Evolutionary conservation across 2,888 invertebrate species (phyloP), one percentile per base, ranked within the genome.

Genomic region (Amblyjoppa fuscipennis): DNA sequence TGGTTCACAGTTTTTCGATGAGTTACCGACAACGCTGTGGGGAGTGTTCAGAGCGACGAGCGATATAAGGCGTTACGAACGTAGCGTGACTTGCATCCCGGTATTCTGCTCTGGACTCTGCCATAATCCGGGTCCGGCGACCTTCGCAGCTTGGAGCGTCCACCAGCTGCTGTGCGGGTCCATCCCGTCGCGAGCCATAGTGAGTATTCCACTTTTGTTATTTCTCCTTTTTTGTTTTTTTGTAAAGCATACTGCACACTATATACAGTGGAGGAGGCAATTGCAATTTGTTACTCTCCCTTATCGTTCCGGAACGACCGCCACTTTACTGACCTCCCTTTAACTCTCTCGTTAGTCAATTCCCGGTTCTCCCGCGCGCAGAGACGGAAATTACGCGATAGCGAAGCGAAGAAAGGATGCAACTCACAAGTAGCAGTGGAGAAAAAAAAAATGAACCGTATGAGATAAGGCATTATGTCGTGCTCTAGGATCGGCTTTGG

Each of bases 141-240:
- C 87, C 87, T 78, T 83, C 86, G 87, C 80, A 79, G 75, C 84
- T 34, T 64, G 59, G 83, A 70, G 80, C 83, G 80, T 84, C 85
- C 69, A 82, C 85, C 89, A 89, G 84, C 89, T 88, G 88, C 73
- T 84, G 81, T 80, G 83, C 51, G 68, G 86, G 68, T 85, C 84
- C 86, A 85, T 84, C 70, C 34, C 51, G 77, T 68, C 81, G 84
- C 77, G 76, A 77, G 81, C 76, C 84, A 81, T 25, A 38, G 56
- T 31, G 11, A 64, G 64, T 64, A 64, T 20, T 38, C 51, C 49
- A 81, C 66, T 73, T 71, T 66, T 85, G 71, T 85, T 79, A 75
- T 77, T 70, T 75, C 31, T 74, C 59, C 16, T 16, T 49, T 41
- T 41, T 41, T 41, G 11, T 78, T 71, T 56, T 79, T 79, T 70